Percentiles rank a stretch among this genome's conserved stretches.
Evolutionary conservation across 2,797 vertebrate species (phyloP).

Genomic region (Phataginus tricuspis): DNA sequence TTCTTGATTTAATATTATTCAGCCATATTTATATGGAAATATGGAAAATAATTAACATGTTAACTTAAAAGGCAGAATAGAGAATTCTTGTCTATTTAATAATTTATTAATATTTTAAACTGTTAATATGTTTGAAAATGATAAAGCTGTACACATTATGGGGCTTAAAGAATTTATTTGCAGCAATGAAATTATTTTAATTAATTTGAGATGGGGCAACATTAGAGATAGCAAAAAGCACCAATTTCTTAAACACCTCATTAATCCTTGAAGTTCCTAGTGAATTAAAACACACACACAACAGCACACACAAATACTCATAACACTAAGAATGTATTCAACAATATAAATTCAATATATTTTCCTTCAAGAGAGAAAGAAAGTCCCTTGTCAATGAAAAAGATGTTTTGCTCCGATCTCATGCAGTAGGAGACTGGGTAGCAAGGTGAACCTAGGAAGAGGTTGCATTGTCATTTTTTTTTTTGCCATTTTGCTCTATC

Average conservation of each 20-base stretch:
- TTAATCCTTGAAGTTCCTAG: neutral
- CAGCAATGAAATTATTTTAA: neutral
- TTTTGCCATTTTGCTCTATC: neutral
- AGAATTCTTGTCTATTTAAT: neutral
- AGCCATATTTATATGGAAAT: neutral
- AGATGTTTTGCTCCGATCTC: neutral
- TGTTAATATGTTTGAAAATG: neutral
- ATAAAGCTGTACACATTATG: neutral
- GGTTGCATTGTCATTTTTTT: neutral
- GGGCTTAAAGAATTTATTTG: neutral
- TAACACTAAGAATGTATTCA: neutral
- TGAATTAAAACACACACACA: neutral
- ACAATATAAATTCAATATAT: neutral
- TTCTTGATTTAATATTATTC: neutral
- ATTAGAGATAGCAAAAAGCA: neutral
- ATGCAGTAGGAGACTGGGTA: accelerated
- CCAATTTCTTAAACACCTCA: neutral
- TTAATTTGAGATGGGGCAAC: neutral
- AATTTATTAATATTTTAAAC: neutral
- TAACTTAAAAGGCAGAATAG: slow-evolving; percentile 10
- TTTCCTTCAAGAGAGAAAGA: neutral
- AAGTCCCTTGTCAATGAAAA: neutral
- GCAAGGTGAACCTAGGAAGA: neutral
- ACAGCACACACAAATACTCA: neutral
- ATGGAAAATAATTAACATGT: neutral